These are phyloP conservation scores for Habrosyne pyritoides DNA, from an alignment of 2,888 invertebrate species.

Conservation along the genomic window DNA sequence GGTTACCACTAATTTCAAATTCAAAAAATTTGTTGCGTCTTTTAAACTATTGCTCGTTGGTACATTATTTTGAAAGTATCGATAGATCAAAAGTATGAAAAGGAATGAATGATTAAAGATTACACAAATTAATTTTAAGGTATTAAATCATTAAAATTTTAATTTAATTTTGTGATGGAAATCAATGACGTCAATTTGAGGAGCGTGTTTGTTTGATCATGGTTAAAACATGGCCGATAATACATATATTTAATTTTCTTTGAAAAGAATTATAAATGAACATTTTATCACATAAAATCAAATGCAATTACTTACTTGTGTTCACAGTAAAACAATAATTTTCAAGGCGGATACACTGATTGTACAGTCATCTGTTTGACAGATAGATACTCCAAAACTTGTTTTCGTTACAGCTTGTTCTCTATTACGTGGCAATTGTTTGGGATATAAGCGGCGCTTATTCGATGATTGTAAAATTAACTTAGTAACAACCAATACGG, in stretches of 20 bases:
- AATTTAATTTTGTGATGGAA: conserved; percentile 63
- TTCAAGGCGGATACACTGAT: conserved; percentile 73
- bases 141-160: conserved; percentile 36
- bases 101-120: not conserved
- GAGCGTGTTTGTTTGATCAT: conserved; percentile 26
- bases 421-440: conserved; percentile 48
- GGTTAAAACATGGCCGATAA: conserved; percentile 13
- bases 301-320: conserved; percentile 61
- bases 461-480: conserved; percentile 16
- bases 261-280: conserved; percentile 6
- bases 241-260: conserved; percentile 18
- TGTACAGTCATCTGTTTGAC: conserved; percentile 79
- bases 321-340: conserved; percentile 51
- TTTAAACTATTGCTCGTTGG: conserved; percentile 14
- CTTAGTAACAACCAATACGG: conserved; percentile 8
- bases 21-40: conserved; percentile 20
- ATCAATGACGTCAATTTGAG: conserved; percentile 74
- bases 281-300: conserved; percentile 25
- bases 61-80: conserved; percentile 8
- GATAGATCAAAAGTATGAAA: not conserved
- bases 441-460: not conserved
- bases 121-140: not conserved
- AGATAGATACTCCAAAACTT: conserved; percentile 56
- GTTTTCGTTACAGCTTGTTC: conserved; percentile 55
- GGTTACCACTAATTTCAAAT: conserved; percentile 26